These are phyloP conservation scores for Octopus sinensis DNA, from an alignment of 1,140 invertebrate species.

Conservation along the genomic window DNA sequence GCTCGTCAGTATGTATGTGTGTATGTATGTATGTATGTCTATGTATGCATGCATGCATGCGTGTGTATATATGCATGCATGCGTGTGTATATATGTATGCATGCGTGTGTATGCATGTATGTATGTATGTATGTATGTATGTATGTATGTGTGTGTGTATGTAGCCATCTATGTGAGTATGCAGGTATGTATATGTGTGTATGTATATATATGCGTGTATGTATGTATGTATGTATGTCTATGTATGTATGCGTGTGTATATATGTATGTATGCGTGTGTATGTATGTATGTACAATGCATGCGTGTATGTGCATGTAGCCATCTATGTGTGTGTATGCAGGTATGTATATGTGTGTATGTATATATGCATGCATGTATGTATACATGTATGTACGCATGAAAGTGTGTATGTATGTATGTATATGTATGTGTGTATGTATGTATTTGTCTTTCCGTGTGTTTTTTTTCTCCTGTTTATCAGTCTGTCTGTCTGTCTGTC, in stretches of 20 bases:
- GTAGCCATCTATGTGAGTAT: neutral
- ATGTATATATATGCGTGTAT: neutral
- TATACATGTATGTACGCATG: neutral
- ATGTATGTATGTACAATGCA: neutral
- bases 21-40: neutral
- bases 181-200: rapidly evolving
- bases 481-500: too few relatives aligned
- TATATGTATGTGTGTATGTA: neutral
- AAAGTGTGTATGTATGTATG: neutral
- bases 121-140: neutral
- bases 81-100: neutral
- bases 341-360: neutral
- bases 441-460: neutral
- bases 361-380: neutral
- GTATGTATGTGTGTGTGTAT: neutral
- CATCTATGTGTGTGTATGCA: neutral
- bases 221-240: neutral
- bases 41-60: neutral
- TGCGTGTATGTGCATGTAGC: neutral
- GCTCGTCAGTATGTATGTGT: neutral
- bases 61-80: neutral
- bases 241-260: neutral
- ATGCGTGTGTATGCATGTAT: neutral
- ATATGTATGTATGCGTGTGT: neutral
- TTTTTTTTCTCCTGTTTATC: neutral